Conservation (phyloP, 2,113 vertebrate genomes). For the Tamias sibiricus region DNA sequence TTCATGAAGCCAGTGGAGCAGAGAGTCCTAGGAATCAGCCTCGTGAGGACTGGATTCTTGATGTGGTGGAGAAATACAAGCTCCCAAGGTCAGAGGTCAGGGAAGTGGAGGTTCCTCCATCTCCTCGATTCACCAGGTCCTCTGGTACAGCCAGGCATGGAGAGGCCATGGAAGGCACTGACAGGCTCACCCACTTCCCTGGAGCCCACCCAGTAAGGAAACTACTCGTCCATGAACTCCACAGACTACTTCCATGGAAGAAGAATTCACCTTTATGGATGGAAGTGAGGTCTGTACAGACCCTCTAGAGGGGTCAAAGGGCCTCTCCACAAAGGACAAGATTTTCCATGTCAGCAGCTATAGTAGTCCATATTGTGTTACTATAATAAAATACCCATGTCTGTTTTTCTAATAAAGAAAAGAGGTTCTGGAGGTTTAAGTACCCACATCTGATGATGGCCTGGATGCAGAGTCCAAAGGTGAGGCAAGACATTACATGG, state of each 20-base stretch:
- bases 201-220: background rate
- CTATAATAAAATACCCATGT: background rate
- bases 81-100: background rate
- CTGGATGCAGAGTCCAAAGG: background rate
- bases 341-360: background rate
- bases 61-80: background rate
- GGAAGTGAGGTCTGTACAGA: background rate
- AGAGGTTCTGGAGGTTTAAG: background rate
- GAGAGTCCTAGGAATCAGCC: background rate
- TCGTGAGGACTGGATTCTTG: background rate
- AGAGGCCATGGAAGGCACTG: background rate
- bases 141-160: background rate
- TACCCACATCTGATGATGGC: background rate
- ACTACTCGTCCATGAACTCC: background rate
- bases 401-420: background rate
- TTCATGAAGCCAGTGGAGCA: background rate
- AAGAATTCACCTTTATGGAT: background rate
- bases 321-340: background rate
- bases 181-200: background rate
- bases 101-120: background rate
- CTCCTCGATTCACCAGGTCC: background rate
- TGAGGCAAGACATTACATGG: background rate
- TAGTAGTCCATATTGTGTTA: background rate
- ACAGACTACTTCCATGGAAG: background rate
- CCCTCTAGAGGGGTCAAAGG: background rate